Evolutionary conservation across 2,888 invertebrate species (phyloP), one percentile per base, ranked within the genome.

Genomic region (Andrena flavipes): DNA sequence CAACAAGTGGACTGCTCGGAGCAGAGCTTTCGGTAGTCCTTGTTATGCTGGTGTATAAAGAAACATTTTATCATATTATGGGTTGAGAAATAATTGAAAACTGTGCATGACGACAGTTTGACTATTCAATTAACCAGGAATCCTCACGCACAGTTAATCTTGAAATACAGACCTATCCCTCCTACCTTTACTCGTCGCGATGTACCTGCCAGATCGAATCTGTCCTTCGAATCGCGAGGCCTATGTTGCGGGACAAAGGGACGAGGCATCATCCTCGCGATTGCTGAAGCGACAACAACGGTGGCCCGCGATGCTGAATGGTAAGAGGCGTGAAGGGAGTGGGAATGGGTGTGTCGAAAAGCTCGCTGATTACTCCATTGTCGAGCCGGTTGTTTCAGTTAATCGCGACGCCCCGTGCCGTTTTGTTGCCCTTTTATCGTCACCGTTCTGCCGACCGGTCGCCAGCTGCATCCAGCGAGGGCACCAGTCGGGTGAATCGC

Each of bases 341-440:
- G 72, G 68, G 74, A 65, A 75, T 64, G 80, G 72, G 72, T 76
- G 84, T 85, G 85, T 82, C 88, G 90, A 91, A 91, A 92, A 91
- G 92, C 92, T 88, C 89, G 86, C 91, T 92, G 92, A 92, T 92
- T 92, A 92, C 92, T 81, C 91, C 89, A 92, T 92, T 92, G 92
- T 92, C 86, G 84, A 23, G 80, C 84, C 85, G 89, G 90, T 92
- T 92, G 92, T 92, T 92, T 91, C 92, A 90, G 91, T 91, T 92
- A 92, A 92, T 92, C 92, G 90, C 84, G 87, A 91, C 90, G 87
- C 84, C 87, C 87, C 84, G 82, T 82, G 82, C 73, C 86, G 86
- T 87, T 91, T 88, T 91, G 90, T 90, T 90, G 89, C 78, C 84
- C 85, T 87, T 91, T 90, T 91, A 90, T 87, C 82, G 86, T 7